Conservation (phyloP, 2,113 vertebrate genomes). For the Pyxicephalus adspersus region DNA sequence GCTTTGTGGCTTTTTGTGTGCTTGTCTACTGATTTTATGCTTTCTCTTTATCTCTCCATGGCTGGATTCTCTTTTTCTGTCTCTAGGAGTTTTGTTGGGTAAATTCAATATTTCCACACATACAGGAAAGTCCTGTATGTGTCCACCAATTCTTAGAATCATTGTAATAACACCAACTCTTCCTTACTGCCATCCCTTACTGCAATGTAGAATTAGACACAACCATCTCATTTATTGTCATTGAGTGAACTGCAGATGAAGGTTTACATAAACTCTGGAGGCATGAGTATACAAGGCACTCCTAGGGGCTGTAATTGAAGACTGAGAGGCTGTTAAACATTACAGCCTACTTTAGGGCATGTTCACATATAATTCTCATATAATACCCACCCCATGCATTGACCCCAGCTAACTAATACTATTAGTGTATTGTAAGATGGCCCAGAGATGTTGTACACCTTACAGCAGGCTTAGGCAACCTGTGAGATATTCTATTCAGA, state of each 20-base stretch:
- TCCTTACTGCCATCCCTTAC: background rate
- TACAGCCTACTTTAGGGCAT: constrained; percentile 1
- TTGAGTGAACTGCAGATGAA: no score
- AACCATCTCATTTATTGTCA: background rate
- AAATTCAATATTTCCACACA: constrained; percentile 79
- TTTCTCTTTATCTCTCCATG: constrained; percentile 81
- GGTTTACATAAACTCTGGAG: no score
- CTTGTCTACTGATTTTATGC: constrained; percentile 73
- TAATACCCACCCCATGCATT: constrained; percentile 14
- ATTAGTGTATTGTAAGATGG: constrained; percentile 6
- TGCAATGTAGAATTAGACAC: background rate
- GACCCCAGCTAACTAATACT: constrained; percentile 29
- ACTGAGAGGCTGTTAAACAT: no score
- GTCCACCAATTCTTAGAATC: constrained; percentile 50
- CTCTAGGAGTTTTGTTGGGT: constrained; percentile 98
- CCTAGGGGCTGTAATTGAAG: no score
- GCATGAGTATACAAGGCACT: background rate
- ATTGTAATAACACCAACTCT: constrained; percentile 38
- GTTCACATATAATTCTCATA: background rate
- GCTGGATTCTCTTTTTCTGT: constrained; percentile 76
- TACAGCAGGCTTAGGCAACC: no score
- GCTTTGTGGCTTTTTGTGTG: constrained; percentile 50
- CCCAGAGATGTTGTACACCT: background rate
- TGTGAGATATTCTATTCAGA: no score
- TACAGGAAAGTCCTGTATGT: constrained; percentile 49